These are phyloP conservation scores for Zaprionus taronus DNA, from an alignment of 1,140 invertebrate species.

Conservation along the genomic window DNA sequence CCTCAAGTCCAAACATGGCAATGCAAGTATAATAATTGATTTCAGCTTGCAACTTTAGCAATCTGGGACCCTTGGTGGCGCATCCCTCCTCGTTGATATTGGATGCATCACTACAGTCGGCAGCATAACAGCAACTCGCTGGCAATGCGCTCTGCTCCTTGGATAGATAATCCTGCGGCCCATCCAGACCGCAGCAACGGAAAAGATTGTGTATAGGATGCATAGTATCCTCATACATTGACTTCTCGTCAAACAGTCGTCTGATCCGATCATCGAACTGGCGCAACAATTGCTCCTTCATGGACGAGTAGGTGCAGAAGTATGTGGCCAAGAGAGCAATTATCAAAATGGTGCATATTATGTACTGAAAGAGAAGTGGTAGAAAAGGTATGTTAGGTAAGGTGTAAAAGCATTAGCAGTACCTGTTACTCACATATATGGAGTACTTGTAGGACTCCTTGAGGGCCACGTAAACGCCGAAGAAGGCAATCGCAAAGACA, in stretches of 20 bases:
- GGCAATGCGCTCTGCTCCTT: constrained; percentile 63
- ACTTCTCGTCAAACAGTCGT: constrained; percentile 47
- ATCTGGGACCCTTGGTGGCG: constrained; percentile 46
- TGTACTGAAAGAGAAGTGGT: constrained; percentile 34
- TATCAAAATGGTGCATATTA: constrained; percentile 47
- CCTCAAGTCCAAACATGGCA: constrained; percentile 56
- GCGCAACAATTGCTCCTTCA: constrained; percentile 54
- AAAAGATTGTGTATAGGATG: constrained; percentile 72
- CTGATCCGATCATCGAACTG: constrained; percentile 62
- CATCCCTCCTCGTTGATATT: constrained; percentile 71
- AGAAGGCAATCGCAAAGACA: constrained; percentile 56
- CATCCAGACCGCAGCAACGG: constrained; percentile 70
- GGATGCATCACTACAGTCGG: constrained; percentile 62
- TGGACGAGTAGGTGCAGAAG: constrained; percentile 62
- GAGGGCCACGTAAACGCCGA: constrained; percentile 63
- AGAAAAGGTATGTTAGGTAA: neutral
- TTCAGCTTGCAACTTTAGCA: constrained; percentile 55
- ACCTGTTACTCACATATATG: constrained; percentile 54
- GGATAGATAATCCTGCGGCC: constrained; percentile 70
- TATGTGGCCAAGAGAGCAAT: constrained; percentile 54
- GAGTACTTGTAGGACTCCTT: constrained; percentile 73
- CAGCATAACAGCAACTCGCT: constrained; percentile 67
- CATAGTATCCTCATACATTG: constrained; percentile 56
- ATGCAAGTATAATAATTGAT: constrained; percentile 65
- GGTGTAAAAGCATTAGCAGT: neutral